phyloP scores from a whole-genome alignment of 2,888 invertebrate genomes.

The Cheilosia scutellata region DNA sequence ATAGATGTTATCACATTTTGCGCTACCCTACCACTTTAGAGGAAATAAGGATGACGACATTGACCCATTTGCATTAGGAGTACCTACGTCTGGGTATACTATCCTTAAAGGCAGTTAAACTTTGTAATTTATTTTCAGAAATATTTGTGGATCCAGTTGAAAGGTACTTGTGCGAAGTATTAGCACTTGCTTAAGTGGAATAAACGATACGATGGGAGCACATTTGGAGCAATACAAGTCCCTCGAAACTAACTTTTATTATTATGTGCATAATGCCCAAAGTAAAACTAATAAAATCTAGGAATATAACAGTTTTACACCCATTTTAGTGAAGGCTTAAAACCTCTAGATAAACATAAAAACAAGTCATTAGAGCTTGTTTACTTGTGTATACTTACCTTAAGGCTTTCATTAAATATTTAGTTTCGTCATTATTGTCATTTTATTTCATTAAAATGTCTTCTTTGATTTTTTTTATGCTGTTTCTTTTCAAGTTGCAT shows the following conservation, averaged over 20 bases:
- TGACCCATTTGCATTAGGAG: constrained; percentile 19
- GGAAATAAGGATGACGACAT: not conserved
- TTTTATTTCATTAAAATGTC: too few relatives aligned
- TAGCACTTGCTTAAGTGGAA: constrained; percentile 11
- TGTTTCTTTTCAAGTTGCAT: too few relatives aligned
- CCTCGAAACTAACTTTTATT: not conserved
- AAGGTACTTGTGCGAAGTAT: constrained; percentile 28
- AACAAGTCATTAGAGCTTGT: too few relatives aligned
- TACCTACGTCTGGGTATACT: not conserved
- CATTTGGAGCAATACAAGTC: not conserved
- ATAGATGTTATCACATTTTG: constrained; percentile 40
- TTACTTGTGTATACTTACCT: too few relatives aligned
- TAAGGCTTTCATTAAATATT: too few relatives aligned
- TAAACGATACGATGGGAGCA: not conserved
- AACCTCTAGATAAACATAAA: not conserved
- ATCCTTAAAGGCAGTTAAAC: constrained; percentile 5
- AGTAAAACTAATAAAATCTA: not conserved
- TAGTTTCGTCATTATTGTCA: too few relatives aligned
- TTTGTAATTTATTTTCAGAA: constrained; percentile 20
- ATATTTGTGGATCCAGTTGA: constrained; percentile 15
- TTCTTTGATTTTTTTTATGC: too few relatives aligned
- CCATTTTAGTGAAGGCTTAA: not conserved
- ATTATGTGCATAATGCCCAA: not conserved
- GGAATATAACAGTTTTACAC: not conserved
- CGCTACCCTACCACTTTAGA: not conserved